These are phyloP conservation scores for Naso thynnoides DNA, from an alignment of 2,797 vertebrate genomes.

Conservation along the genomic window DNA sequence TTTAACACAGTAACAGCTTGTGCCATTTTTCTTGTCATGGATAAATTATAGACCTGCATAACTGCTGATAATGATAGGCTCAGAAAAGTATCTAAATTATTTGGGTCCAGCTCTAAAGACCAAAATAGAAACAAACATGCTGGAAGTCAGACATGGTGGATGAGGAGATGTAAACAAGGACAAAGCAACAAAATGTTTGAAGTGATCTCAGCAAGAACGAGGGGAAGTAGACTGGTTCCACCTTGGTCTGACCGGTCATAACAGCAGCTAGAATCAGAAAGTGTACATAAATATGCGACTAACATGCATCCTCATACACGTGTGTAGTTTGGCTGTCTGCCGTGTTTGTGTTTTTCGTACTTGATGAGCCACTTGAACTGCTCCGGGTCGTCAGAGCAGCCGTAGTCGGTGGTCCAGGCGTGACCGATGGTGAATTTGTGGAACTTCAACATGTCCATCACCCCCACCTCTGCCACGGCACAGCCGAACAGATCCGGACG, in stretches of 20 bases:
- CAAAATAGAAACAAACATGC: background rate
- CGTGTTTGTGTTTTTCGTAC: conserved; percentile 58
- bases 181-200: background rate
- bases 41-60: too few species aligned
- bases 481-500: conserved; percentile 85
- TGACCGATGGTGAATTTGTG: conserved; percentile 88
- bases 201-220: too few species aligned
- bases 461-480: conserved; percentile 83
- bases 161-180: background rate
- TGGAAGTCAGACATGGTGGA: background rate
- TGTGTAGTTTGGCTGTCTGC: background rate
- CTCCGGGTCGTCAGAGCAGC: conserved; percentile 80
- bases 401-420: conserved; percentile 87
- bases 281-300: too few species aligned
- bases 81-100: too few species aligned
- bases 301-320: accelerated
- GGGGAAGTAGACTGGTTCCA: too few species aligned
- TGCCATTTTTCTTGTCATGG: too few species aligned
- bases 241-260: background rate
- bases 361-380: conserved; percentile 86
- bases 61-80: too few species aligned
- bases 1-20: too few species aligned
- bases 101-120: too few species aligned
- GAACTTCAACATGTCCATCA: conserved; percentile 88
- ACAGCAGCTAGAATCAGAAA: background rate